phyloP scores from a whole-genome alignment of 1,140 invertebrate genomes.

The Papilio dardanus region DNA sequence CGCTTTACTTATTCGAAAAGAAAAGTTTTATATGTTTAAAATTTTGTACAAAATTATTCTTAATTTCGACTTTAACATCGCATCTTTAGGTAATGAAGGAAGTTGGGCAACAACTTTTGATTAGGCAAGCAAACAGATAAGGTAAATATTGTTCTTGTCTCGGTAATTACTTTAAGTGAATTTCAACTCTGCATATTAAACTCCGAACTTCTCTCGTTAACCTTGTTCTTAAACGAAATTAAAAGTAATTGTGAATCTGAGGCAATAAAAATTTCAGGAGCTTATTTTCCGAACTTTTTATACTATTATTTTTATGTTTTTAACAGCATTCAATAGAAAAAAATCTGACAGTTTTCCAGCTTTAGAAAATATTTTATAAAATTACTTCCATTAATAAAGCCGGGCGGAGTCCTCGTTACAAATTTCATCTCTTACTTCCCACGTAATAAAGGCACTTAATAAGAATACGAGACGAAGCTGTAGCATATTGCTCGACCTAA shows the following conservation, averaged over 20 bases:
- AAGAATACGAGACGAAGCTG: neutral
- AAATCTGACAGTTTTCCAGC: neutral
- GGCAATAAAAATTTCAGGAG: neutral
- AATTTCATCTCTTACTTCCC: slow-evolving; percentile 5
- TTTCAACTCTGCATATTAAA: neutral
- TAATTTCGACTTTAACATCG: neutral
- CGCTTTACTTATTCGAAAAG: neutral
- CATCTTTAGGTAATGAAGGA: neutral
- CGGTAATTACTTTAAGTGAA: neutral
- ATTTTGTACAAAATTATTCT: neutral
- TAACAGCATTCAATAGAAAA: neutral
- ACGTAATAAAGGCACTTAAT: slow-evolving; percentile 3
- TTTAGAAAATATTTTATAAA: neutral
- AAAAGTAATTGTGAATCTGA: neutral
- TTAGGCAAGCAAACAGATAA: slow-evolving; percentile 2
- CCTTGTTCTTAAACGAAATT: neutral
- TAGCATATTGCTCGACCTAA: slow-evolving; percentile 3
- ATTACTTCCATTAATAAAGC: slow-evolving; percentile 1
- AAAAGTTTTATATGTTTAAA: neutral
- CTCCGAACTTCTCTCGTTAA: neutral
- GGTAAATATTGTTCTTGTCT: slow-evolving; percentile 10
- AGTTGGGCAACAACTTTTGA: slow-evolving; percentile 9
- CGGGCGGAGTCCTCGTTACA: slow-evolving; percentile 5
- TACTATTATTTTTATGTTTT: neutral
- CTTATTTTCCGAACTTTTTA: neutral